Evolutionary conservation across 2,113 vertebrate species (phyloP).

Genomic region (Sakesphorus luctuosus): DNA sequence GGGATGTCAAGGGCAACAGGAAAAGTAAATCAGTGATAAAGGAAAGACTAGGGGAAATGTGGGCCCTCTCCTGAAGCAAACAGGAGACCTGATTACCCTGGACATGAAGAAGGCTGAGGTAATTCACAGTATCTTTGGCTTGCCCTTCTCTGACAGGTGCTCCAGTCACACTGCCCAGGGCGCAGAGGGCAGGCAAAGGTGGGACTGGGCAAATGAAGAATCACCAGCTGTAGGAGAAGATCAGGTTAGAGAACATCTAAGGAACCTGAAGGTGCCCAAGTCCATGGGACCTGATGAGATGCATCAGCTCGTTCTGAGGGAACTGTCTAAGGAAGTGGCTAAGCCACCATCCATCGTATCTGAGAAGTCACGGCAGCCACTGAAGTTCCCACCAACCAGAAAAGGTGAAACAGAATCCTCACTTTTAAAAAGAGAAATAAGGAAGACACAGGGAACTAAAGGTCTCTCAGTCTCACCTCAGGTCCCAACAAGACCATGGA

Average conservation of each 20-base stretch:
- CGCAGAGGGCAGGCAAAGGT: neutral
- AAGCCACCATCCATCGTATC: accelerated
- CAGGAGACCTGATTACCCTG: accelerated
- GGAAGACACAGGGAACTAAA: neutral
- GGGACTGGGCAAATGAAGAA: neutral
- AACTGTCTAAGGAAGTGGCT: neutral
- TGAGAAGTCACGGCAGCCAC: neutral
- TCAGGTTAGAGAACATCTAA: neutral
- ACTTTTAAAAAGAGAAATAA: neutral
- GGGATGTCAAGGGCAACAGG: neutral
- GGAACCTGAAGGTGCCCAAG: neutral
- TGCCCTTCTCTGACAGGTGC: accelerated
- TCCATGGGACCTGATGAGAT: neutral
- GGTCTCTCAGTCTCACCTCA: neutral
- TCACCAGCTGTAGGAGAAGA: neutral
- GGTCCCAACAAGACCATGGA: neutral
- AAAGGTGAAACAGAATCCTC: neutral
- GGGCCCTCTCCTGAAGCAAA: no score
- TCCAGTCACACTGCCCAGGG: neutral
- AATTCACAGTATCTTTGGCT: accelerated
- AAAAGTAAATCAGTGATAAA: neutral
- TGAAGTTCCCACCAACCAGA: neutral
- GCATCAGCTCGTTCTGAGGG: neutral
- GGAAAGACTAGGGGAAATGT: neutral
- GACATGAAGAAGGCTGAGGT: neutral